phyloP scores from a whole-genome alignment of 2,888 invertebrate species.

The Argyra leucocephala region DNA sequence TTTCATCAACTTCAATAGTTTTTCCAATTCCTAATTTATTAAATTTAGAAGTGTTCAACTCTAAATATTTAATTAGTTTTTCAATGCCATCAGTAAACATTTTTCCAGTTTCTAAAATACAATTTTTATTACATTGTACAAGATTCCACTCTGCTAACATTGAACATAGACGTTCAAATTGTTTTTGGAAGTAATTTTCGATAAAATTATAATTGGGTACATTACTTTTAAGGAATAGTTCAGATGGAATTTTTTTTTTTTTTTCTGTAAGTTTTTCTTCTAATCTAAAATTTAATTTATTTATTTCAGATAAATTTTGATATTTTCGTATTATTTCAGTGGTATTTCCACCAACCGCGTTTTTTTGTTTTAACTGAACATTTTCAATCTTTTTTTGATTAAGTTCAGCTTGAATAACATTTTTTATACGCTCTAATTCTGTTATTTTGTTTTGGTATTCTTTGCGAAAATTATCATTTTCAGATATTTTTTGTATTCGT shows the following conservation, averaged over 20 bases:
- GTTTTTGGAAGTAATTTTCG: neutral
- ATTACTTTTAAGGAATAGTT: neutral
- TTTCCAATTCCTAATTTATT: neutral
- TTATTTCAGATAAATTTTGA: neutral
- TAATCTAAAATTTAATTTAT: neutral
- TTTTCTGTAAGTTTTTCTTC: neutral
- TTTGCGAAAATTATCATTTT: slow-evolving; percentile 1
- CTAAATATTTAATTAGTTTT: neutral
- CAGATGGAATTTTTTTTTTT: neutral
- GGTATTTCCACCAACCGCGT: neutral
- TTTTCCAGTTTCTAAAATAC: neutral
- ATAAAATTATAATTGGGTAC: neutral
- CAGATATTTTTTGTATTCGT: slow-evolving; percentile 6
- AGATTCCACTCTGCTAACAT: neutral
- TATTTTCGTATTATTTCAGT: neutral
- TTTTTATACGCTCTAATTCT: neutral
- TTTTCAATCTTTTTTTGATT: slow-evolving; percentile 7
- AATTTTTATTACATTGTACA: neutral
- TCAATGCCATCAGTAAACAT: neutral
- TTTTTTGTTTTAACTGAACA: neutral
- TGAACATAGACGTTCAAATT: neutral
- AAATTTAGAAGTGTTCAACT: neutral
- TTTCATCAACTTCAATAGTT: neutral
- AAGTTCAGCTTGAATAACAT: neutral
- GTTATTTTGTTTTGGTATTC: slow-evolving; percentile 1